Base-by-base conservation (phyloP, 1,140 invertebrate genomes). In the Drosophila santomea region DNA sequence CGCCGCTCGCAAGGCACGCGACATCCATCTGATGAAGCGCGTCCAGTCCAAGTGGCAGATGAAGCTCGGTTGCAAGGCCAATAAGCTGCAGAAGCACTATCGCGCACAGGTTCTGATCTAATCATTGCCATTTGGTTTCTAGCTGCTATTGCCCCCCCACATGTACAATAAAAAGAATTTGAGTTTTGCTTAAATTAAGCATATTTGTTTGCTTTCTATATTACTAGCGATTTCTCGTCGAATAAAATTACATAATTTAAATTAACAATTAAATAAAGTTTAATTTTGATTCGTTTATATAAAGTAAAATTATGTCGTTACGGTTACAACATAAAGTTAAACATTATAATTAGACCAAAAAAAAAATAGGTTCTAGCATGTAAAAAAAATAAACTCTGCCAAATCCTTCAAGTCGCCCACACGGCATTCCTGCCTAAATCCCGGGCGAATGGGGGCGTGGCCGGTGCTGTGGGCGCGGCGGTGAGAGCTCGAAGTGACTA, bases 61-160 rank as follows among this genome's bases (percentile, higher is more conserved):
- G 90, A 95, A 96, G 83, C 90, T 98, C 32, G 96, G 97, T 20
- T 91, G 96, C 11, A 97, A 97, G 90, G 95, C 94, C 3, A 98
- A 99, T 88, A 98, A 97, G 92, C 93, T 98, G 50, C 97, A 98
- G 92, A 95, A 94, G 61, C 95, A 98, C 93, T 98, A 96, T 92
- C 94, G 97, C 73, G 93, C 93, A 58, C 97, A 98, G 94, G 94
- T 97, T 55, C 95, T 95, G 72, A 97, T 96, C 89, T 97, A 96
- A 78, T 12, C 28, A 48, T 25, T 23, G 43, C 17, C 20, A 10
- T 25, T 47, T 14, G 4, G 4, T 23, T 47, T 14, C 17, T 17
- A 14, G 10, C 4, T 39, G 17, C 6, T 4, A 11, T 15, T 20
- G n/a, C 35, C 51, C 17, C 17, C 20, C 3, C 6, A 32, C 36